Percentiles rank a stretch among this genome's conserved stretches.
phyloP scores from a whole-genome alignment of 1,140 invertebrate species.

The Pseudomyrmex pallidus region DNA sequence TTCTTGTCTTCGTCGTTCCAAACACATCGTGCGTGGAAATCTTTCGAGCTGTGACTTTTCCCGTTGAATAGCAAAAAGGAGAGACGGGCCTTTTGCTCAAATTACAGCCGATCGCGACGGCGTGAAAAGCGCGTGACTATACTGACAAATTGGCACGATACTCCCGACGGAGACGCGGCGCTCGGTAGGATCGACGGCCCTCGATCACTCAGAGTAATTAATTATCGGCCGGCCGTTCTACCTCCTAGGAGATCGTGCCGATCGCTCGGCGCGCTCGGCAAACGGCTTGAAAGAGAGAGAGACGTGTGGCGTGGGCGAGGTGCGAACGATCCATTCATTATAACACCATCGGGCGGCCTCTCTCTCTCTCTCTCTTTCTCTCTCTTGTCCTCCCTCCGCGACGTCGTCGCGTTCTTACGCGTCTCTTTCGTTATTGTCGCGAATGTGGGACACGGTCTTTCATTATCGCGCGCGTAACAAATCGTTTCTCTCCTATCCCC shows the following conservation, averaged over 20 bases:
- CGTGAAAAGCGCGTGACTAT: slow-evolving; percentile 70
- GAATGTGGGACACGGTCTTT: slow-evolving; percentile 54
- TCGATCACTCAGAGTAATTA: slow-evolving; percentile 75
- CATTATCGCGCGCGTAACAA: slow-evolving; percentile 64
- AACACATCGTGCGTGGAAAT: not conserved
- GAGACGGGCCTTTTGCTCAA: slow-evolving; percentile 59
- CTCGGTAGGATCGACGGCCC: slow-evolving; percentile 70
- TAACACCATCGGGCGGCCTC: slow-evolving; percentile 56
- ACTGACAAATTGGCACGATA: slow-evolving; percentile 73
- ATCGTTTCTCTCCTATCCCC: slow-evolving; percentile 11
- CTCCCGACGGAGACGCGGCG: slow-evolving; percentile 67
- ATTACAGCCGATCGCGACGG: slow-evolving; percentile 46
- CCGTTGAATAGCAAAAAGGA: slow-evolving; percentile 66
- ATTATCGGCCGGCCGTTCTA: slow-evolving; percentile 67
- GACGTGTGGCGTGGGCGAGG: slow-evolving; percentile 72
- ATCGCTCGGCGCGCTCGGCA: slow-evolving; percentile 57
- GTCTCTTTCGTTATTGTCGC: slow-evolving; percentile 67
- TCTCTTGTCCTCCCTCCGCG: slow-evolving; percentile 22
- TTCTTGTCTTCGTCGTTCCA: not conserved
- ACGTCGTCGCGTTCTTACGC: slow-evolving; percentile 50
- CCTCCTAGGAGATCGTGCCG: slow-evolving; percentile 72
- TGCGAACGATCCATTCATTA: slow-evolving; percentile 76
- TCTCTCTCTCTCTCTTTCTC: not conserved
- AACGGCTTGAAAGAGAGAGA: slow-evolving; percentile 34
- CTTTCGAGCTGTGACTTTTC: slow-evolving; percentile 23